Evolutionary conservation across 2,113 vertebrate species (phyloP).

Genomic region (Pelodiscus sinensis): DNA sequence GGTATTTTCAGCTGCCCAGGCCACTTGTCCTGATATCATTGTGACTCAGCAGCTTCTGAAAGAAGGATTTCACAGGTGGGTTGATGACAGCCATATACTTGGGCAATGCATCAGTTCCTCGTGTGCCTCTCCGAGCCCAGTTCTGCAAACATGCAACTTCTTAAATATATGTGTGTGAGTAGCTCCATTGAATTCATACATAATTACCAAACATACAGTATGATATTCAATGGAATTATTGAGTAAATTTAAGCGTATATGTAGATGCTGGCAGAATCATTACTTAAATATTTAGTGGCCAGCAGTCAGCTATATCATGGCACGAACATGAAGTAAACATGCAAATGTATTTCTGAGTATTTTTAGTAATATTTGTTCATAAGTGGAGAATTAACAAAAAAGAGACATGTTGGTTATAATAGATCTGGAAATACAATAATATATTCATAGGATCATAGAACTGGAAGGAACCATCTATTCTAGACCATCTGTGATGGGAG

Average conservation of each 20-base stretch:
- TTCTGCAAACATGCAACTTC: not conserved
- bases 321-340: not conserved
- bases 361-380: not conserved
- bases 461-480: too few species aligned
- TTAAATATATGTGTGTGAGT: fast-evolving
- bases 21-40: constrained; percentile 58
- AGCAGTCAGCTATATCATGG: not conserved
- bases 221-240: not conserved
- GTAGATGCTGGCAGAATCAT: too few species aligned
- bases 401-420: not conserved
- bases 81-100: not conserved
- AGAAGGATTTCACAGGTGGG: constrained; percentile 82
- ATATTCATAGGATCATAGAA: too few species aligned
- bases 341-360: fast-evolving
- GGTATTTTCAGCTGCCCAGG: constrained; percentile 41
- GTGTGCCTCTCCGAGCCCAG: fast-evolving
- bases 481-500: too few species aligned
- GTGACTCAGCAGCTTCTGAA: constrained; percentile 77
- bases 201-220: not conserved
- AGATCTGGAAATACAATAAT: not conserved
- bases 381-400: not conserved
- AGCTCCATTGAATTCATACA: not conserved
- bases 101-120: fast-evolving
- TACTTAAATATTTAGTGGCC: not conserved
- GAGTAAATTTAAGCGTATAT: not conserved